These are phyloP conservation scores for Amblyteles armatorius DNA, from an alignment of 2,888 invertebrate genomes.

Conservation along the genomic window DNA sequence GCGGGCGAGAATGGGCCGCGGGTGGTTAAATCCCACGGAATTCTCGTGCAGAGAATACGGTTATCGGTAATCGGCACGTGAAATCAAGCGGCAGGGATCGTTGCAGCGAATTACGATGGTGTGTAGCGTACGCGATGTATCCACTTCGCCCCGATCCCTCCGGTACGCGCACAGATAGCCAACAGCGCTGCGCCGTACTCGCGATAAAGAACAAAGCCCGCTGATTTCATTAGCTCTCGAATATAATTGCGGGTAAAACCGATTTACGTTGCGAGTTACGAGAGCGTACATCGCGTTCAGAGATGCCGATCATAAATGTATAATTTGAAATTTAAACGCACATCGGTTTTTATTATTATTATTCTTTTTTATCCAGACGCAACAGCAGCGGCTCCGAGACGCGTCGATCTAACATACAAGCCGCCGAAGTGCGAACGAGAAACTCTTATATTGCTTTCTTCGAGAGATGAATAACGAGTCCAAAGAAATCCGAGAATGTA, in stretches of 20 bases:
- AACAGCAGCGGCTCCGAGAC: not conserved
- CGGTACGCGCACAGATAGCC: not conserved
- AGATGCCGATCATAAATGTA: not conserved
- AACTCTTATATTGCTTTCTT: not conserved
- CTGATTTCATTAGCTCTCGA: slow-evolving; percentile 11
- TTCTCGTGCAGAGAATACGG: slow-evolving; percentile 58
- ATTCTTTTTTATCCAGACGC: not conserved
- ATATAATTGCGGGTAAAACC: slow-evolving; percentile 6
- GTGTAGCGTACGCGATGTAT: slow-evolving; percentile 14
- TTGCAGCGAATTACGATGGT: slow-evolving; percentile 53
- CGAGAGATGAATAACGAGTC: slow-evolving; percentile 1
- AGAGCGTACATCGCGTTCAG: not conserved
- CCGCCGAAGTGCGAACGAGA: not conserved
- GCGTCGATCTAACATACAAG: slow-evolving; percentile 1
- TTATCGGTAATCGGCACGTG: slow-evolving; percentile 66
- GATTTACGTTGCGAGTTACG: not conserved
- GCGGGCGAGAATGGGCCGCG: slow-evolving; percentile 3
- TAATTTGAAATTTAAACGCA: not conserved
- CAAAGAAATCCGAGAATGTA: slow-evolving; percentile 9
- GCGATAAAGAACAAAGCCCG: slow-evolving; percentile 8
- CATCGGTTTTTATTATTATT: not conserved
- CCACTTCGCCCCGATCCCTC: not conserved
- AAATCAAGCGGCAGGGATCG: slow-evolving; percentile 60
- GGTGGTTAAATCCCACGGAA: slow-evolving; percentile 36
- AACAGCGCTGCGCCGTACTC: not conserved